Conservation (phyloP, 2,797 vertebrate species). For the Helicolenus hilgendorfi region DNA sequence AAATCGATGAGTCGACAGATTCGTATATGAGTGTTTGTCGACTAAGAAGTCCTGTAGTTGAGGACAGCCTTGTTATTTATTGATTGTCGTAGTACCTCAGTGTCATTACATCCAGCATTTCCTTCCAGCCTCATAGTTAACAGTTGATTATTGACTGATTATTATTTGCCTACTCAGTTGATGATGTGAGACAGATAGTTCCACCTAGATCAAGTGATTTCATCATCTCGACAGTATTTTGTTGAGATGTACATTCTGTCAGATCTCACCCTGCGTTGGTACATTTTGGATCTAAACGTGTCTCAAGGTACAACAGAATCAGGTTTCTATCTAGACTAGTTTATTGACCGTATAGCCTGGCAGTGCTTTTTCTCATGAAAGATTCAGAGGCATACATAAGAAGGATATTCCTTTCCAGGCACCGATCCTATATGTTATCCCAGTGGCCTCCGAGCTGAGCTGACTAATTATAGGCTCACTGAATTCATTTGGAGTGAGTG, state of each 20-base stretch:
- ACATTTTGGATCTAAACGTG: not conserved
- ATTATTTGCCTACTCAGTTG: not conserved
- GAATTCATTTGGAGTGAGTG: constrained; percentile 47
- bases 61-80: not conserved
- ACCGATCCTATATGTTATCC: constrained; percentile 34
- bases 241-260: not conserved
- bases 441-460: constrained; percentile 36
- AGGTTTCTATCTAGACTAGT: not conserved
- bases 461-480: constrained; percentile 63
- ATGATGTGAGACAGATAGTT: not conserved
- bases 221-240: not conserved
- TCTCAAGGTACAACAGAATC: not conserved
- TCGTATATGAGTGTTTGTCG: not conserved
- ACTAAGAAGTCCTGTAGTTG: too few species aligned
- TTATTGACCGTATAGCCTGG: constrained; percentile 30
- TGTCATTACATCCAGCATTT: not conserved
- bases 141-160: not conserved
- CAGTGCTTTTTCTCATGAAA: constrained; percentile 42
- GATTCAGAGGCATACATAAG: constrained; percentile 38
- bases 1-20: not conserved
- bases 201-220: not conserved
- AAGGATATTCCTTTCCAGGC: constrained; percentile 23
- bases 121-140: not conserved
- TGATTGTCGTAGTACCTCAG: not conserved
- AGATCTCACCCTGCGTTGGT: constrained; percentile 2